These are phyloP conservation scores for Amphipoea lucens DNA, from an alignment of 2,888 invertebrate genomes.

Conservation along the genomic window DNA sequence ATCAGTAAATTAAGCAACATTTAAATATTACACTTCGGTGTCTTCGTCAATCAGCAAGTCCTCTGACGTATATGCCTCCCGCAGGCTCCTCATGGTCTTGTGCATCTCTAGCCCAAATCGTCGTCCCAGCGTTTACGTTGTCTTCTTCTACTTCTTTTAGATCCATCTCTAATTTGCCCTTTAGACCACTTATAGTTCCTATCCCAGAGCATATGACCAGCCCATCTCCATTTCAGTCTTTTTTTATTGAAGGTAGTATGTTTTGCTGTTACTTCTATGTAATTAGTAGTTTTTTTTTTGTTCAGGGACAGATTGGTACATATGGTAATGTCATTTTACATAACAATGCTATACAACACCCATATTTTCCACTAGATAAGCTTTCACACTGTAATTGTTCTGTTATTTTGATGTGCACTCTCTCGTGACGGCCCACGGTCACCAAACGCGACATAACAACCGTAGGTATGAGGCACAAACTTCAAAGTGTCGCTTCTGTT, in stretches of 20 bases:
- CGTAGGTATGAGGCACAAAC: constrained; percentile 10
- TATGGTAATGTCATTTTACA: constrained; percentile 12
- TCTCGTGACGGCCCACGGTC: constrained; percentile 33
- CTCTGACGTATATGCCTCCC: too few relatives aligned
- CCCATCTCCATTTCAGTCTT: not conserved
- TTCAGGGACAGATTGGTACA: constrained; percentile 1
- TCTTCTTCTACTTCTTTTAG: not conserved
- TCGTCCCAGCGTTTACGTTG: not conserved
- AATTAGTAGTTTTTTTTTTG: not conserved
- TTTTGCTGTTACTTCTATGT: not conserved
- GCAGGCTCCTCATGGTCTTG: not conserved
- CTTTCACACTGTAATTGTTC: constrained; percentile 5
- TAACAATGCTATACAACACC: constrained; percentile 15
- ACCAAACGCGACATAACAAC: constrained; percentile 16
- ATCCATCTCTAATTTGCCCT: not conserved
- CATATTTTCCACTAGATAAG: constrained; percentile 33
- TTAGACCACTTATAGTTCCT: not conserved
- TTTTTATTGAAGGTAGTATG: not conserved
- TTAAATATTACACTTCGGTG: too few relatives aligned
- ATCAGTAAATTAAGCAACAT: too few relatives aligned
- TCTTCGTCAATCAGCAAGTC: too few relatives aligned
- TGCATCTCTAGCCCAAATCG: not conserved
- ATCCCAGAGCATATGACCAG: not conserved
- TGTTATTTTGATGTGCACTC: constrained; percentile 40
- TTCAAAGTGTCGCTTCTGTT: constrained; percentile 26